Evolutionary conservation across 2,797 vertebrate species (phyloP).

Genomic region (Pseudochaenichthys georgianus): DNA sequence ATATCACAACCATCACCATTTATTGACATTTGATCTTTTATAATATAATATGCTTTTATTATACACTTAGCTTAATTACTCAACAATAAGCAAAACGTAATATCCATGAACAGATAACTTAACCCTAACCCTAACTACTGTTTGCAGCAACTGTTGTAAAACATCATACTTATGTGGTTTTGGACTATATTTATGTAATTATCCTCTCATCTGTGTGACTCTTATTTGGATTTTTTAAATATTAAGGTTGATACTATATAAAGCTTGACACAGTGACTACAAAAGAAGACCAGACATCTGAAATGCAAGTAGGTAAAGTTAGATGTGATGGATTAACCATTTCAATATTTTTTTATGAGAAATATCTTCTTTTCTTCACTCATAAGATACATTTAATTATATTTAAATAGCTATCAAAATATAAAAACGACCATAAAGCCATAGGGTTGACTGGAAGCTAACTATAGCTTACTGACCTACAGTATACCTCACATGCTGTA

Average conservation of each 20-base stretch:
- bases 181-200: not conserved
- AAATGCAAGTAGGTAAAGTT: not conserved
- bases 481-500: not conserved
- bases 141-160: not conserved
- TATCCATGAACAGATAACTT: not conserved
- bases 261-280: not conserved
- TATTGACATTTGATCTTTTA: not conserved
- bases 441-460: not conserved
- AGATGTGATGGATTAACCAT: not conserved
- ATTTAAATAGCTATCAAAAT: not conserved
- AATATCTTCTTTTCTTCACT: not conserved
- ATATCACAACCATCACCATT: not conserved
- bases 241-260: not conserved
- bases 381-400: not conserved
- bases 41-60: not conserved
- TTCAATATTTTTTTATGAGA: not conserved
- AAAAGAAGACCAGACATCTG: not conserved
- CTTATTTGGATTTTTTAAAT: not conserved
- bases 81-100: not conserved
- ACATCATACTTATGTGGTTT: not conserved
- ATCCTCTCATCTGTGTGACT: not conserved
- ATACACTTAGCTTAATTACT: not conserved
- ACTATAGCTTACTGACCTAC: not conserved
- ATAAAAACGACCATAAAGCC: not conserved
- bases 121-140: not conserved